Evolutionary conservation across 1,140 invertebrate genomes (phyloP), one percentile per base, ranked within the genome.

Genomic region (Harpegnathos saltator): DNA sequence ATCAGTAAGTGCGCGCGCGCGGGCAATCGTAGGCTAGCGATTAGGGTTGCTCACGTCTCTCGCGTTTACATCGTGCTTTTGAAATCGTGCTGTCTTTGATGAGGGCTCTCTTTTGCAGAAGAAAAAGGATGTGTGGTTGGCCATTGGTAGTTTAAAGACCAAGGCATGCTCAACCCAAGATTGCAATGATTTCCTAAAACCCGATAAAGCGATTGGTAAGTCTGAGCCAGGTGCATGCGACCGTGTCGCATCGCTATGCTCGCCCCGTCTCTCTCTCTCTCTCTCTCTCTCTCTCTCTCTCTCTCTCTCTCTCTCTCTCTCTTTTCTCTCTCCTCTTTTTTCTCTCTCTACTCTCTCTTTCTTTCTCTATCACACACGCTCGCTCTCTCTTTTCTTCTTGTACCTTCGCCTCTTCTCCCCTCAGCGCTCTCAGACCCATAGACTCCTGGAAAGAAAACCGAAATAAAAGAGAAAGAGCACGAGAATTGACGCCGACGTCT

Each of bases 81-180:
- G 85, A 93, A 94, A 94, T 91, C 91, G 86, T 93, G 91, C 91
- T 93, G 91, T 94, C 93, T 94, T 94, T 94, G 93, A 94, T 91
- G 93, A 94, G 93, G 93, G 93, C 93, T 94, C 93, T 94, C 93
- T 94, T 94, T 94, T 94, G 88, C 93, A 94, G 93, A 94, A 94
- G 93, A 94, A 93, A 94, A 94, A 93, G 93, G 93, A 93, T 93
- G 93, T 93, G 91, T 93, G 93, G 93, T 94, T 94, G 93, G 93
- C 93, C 93, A 93, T 94, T 94, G 93, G 93, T 94, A 94, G 93
- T 94, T 93, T 93, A 94, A 80, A 93, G 92, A 93, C 93, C 93
- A 94, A 93, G 93, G 93, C 93, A 93, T 93, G 91, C 92, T 93
- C 93, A 93, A 93, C 92, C 93, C 93, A 93, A 94, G 93, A 94